Base-by-base conservation (phyloP, 2,797 vertebrate species). In the Chelon auratus region DNA sequence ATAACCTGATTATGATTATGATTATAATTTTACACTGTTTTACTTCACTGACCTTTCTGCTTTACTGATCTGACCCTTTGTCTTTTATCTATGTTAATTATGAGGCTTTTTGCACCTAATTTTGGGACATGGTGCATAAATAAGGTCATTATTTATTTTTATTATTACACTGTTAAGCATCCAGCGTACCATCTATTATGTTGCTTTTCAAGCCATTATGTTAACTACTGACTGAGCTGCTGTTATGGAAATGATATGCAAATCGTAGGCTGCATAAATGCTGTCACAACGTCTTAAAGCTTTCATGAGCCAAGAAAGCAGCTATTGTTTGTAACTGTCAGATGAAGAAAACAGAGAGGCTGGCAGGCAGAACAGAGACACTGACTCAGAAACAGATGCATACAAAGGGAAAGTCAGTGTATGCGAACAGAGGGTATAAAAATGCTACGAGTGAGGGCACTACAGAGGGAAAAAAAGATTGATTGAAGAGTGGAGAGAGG, bases 181-280 rank as follows among this genome's bases (percentile, higher is more conserved):
- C 37, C 40, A 13, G 59, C 18, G 42, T 72, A 60, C 26, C 56
- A 55, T 79, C 48, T 43, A 77, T 78, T 79, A 75, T 78, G 67
- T 64, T 52, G 51, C 62, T 70, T 57, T 76, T 72, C 62, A 86
- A 78, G 66, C 47, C 71, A 58, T 78, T 69, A 47, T 62, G 69
- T 72, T 73, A 72, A 71, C 70, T 55, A 48, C 66, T 64, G 43
- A 72, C 67, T 57, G 63, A 77, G 63, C 37, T 10, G n/a, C 74
- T 77, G 82, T 87, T 86, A 90, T 86, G 87, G 6, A 85, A 80
- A 88, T 73, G 0, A 18, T 14, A 84, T 92, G 88, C 80, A 85
- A 84, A 89, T 87, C 63, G 47, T 33, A 73, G 65, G 70, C 64
- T 18, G 50, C 20, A 18, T 60, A 0, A 74, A 69, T 70, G 67